Conservation (phyloP, 2,797 vertebrate genomes). For the Rhinichthys osculus region DNA sequence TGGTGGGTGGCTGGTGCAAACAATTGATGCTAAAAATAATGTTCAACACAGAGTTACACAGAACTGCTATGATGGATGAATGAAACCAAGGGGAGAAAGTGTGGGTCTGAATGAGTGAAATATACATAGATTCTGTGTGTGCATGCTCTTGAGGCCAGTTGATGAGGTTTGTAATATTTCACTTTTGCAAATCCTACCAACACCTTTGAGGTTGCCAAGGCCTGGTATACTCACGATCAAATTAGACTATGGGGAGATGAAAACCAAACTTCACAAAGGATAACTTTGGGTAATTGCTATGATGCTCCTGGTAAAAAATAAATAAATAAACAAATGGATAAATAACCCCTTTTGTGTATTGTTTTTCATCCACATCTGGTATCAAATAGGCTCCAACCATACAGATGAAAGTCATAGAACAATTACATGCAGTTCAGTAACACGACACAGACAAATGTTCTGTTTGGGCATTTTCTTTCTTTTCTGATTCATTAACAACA, state of each 20-base stretch:
- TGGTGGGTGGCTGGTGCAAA: conserved; percentile 26
- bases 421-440: conserved; percentile 73
- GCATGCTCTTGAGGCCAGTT: neutral
- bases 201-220: conserved; percentile 34
- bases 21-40: conserved; percentile 47
- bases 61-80: conserved; percentile 20
- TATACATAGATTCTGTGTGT: neutral
- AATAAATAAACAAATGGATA: conserved; percentile 73
- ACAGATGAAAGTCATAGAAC: conserved; percentile 74
- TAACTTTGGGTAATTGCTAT: conserved; percentile 68
- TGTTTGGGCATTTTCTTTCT: conserved; percentile 58
- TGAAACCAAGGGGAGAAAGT: conserved; percentile 11
- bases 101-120: neutral
- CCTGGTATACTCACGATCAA: conserved; percentile 22
- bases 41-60: conserved; percentile 15
- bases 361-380: conserved; percentile 72
- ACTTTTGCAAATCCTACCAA: conserved; percentile 8
- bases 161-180: conserved; percentile 13
- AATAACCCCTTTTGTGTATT: conserved; percentile 69
- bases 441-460: conserved; percentile 38
- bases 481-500: conserved; percentile 11
- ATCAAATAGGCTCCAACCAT: conserved; percentile 72
- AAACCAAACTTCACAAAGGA: conserved; percentile 67
- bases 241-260: conserved; percentile 63
- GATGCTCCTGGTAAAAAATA: conserved; percentile 56